Evolutionary conservation across 2,888 invertebrate genomes (phyloP), one percentile per base, ranked within the genome.

Genomic region (Punctoribates punctum): DNA sequence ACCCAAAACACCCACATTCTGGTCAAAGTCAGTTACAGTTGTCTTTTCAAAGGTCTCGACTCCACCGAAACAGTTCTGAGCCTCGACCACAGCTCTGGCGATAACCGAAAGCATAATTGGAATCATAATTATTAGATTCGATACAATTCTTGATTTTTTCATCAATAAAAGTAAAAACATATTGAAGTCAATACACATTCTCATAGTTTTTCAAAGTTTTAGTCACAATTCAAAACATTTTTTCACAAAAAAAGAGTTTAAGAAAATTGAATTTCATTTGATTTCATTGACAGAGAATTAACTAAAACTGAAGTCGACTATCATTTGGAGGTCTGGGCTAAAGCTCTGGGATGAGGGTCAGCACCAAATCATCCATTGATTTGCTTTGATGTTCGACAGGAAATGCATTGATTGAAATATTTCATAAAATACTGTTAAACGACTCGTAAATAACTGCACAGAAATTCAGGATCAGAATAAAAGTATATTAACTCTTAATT

Each of bases 31-130:
- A 54, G 77, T 67, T 51, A 83, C 83, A 4, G 84, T 82, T 5
- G 83, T 83, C 80, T 85, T 85, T 80, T 85, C 85, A 77, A 83
- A 84, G 4, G 84, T 83, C 79, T 84, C 83, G 51, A 84, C 83
- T 13, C 85, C 85, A 11, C 85, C 85, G 79, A 85, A 85, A 80
- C 85, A 85, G 60, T 80, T 80, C 74, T 81, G 79, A 17, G 78
- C 77, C 1, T 62, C 42, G 46, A 77, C 77, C 8, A 75, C 27
- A 23, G 74, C 70, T 54, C 77, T 20, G 23, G 73, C 75, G 34
- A 77, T 75, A 34, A 77, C 75, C 34, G 77, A 65, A 15, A 77
- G n/a, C 27, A 77, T 67, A 15, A 77, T 65, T n/a, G 77, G 77
- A 34, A 77, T 11, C 77, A 77, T 75, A 48, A 75, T 75, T 62